Base-by-base conservation (phyloP, 1,140 invertebrate species). In the Tetragonula clypearis region DNA sequence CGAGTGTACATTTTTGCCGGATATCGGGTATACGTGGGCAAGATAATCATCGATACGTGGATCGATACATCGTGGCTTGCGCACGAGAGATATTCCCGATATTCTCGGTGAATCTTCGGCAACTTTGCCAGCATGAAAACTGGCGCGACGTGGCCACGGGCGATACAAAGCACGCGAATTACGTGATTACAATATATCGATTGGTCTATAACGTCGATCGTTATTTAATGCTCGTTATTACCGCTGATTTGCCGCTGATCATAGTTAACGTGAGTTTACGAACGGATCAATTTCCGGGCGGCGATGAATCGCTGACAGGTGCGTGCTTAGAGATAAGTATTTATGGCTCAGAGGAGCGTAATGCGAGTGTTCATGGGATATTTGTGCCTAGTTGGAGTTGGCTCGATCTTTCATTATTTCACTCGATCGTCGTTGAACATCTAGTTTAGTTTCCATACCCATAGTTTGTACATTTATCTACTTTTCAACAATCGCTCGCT, bases 211-310 rank as follows among this genome's bases (percentile, higher is more conserved):
- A 83, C 6, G 41, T 58, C 26, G 85, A 30, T 87, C 80, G 79
- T 89, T 89, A 87, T 81, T 87, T 87, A 90, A 86, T 78, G 60
- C 76, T 83, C 88, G 82, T 89, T 86, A 89, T 85, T 83, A 84
- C 68, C 66, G 82, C 72, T 78, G 89, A 89, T 85, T 86, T 76
- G 71, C 75, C 88, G 84, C 68, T 49, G 82, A 58, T 82, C 76
- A 62, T 88, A 68, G 82, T 86, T 76, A 79, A 21, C 68, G 75
- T 66, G 81, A 79, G 79, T 86, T 30, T 89, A 88, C 68, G 82
- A 68, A 74, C 72, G 86, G 87, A 88, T 88, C 87, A 88, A 88
- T 88, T 88, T 88, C 87, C 82, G 49, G 69, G 11, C 56, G 41
- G 41, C 82, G 82, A 85, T 85, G 86, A 35, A 85, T 85, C 69